Base-by-base conservation (phyloP, 2,797 vertebrate species). In the Eleutherodactylus coqui region DNA sequence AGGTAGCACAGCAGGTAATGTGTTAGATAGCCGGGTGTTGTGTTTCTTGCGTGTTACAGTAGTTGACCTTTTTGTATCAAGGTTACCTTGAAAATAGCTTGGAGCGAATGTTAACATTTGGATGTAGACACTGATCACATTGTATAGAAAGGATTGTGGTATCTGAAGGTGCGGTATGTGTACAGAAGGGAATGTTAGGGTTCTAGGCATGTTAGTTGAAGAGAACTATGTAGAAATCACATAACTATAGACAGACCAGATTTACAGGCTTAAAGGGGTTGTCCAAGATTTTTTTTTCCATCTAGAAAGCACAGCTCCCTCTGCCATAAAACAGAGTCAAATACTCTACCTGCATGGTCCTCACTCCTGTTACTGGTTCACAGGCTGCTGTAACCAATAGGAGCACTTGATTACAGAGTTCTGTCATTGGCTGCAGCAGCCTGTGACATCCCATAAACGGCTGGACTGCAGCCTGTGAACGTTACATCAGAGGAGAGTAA, bases 121-220 rank as follows among this genome's bases (percentile, higher is more conserved):
- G 51, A 75, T 69, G 32, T 86, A 19, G 45, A 76, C 21, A 11
- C 34, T 34, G 38, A 60, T 11, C 16, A 55, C 80, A 16, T 41
- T 82, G 14, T 82, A 47, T 36, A 55, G n/a, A 34, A 14, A 3
- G 70, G 70, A 51, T 76, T 27, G 34, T 81, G 75, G 45, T 45
- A 82, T 45, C 78, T 53, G 72, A 67, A 21, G 55, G 85, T 82
- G 36, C 17, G 38, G 85, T 14, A 86, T 11, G 85, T 86, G 79
- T 75, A 64, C n/a, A 58, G 79, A 51, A 82, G 9, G 38, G 45
- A 58, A 51, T 19, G 45, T 58, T 82, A 24, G 34, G 34, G 70
- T 19, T 70, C 69, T 69, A 82, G 60, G 85, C n/a, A 86, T 67
- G 85, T 86, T 82, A 78, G n/a, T 53, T 76, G 27, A 58, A 32